These are phyloP conservation scores for human DNA, from an alignment of 2,113 vertebrate species.

Conservation along the genomic window GRCh38 chr19:50066501-50067000, in stretches of 20 bases:
- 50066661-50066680: not conserved
- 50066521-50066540: not conserved
- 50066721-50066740: not conserved
- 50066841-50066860: not conserved
- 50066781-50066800: not conserved
- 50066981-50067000: too few species aligned
- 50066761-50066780: not conserved
- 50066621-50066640: not conserved
- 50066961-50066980: too few species aligned
- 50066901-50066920: not conserved
- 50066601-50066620: not conserved
- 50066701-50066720: not conserved
- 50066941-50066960: not conserved
- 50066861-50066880: not conserved
- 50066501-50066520: not conserved
- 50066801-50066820: not conserved
- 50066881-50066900: not conserved
- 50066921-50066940: not conserved
- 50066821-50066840: not conserved
- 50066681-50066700: not conserved
- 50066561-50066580: not conserved
- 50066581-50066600: not conserved
- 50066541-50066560: not conserved
- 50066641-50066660: not conserved
- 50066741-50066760: not conserved